Evolutionary conservation across 2,888 invertebrate genomes (phyloP), one percentile per base, ranked within the genome.

Genomic region (Drosophila lutescens): DNA sequence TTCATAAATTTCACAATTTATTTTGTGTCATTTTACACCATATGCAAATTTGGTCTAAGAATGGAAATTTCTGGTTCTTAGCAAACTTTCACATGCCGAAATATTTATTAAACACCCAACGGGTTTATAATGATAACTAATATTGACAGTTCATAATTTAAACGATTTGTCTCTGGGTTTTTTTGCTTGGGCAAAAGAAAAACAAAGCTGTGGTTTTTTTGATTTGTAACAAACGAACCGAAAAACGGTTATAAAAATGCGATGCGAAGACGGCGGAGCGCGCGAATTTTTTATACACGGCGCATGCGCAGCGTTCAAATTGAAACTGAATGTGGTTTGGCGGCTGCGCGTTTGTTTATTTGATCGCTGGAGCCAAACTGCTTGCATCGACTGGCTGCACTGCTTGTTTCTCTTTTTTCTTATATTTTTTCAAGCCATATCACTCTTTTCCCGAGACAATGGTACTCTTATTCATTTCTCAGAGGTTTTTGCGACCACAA

Each of bases 231-330:
- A 53, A 73, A 60, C 73, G 44, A 59, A 71, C 66, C 71, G 72
- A 71, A 44, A 69, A 41, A 66, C 51, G 40, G 60, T 40, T 34
- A 34, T 40, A 59, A 40, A 38, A 50, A 38, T 38, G 50, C 51
- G 30, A 41, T 43, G 38, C 36, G 13, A 41, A 58, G 49, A 30
- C 23, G 12, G 13, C 34, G 34, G 17, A 55, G 63, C 56, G 76
- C 71, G 61, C 71, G 58, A 66, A 69, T 32, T 54, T 43, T 36
- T 36, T 40, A 32, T 61, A 13, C 71, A 78, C 71, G 65, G 71
- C 86, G 83, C 85, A 84, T 63, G 86, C 83, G 81, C 85, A 74
- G 71, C 86, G 87, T 73, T 83, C 79, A 63, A 86, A 87, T 80
- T 73, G 81, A 87, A 83, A 85, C 87, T 85, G 76, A 85, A 67